Conservation (phyloP, 2,888 invertebrate species). For the Rhingia campestris region DNA sequence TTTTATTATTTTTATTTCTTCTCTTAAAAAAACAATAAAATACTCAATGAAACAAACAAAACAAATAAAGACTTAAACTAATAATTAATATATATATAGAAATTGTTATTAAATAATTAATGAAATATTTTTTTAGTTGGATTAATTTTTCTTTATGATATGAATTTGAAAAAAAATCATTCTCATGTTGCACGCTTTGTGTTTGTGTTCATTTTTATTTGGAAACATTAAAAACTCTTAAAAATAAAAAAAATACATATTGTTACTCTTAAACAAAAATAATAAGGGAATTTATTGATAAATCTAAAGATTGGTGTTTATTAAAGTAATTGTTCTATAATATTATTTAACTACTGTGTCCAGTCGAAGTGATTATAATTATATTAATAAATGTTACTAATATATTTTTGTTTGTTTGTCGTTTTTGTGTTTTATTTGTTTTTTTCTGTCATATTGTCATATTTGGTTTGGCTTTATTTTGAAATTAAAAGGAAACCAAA, state of each 20-base stretch:
- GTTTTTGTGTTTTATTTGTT: constrained; percentile 64
- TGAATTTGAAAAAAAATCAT: constrained; percentile 64
- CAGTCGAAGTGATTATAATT: constrained; percentile 74
- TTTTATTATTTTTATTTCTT: constrained; percentile 28
- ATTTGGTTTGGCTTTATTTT: constrained; percentile 59
- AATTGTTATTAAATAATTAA: constrained; percentile 28
- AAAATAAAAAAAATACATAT: constrained; percentile 47
- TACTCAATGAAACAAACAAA: constrained; percentile 37
- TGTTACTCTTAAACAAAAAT: constrained; percentile 53
- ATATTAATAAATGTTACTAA: constrained; percentile 71
- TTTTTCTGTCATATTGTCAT: constrained; percentile 42
- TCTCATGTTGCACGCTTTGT: constrained; percentile 80
- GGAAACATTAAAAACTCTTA: constrained; percentile 59
- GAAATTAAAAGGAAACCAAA: constrained; percentile 41
- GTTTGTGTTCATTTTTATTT: constrained; percentile 76
- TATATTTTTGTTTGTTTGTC: constrained; percentile 67
- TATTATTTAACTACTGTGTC: constrained; percentile 73
- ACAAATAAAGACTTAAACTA: constrained; percentile 55
- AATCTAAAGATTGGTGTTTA: constrained; percentile 74
- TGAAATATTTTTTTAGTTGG: constrained; percentile 39
- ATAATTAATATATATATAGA: constrained; percentile 48
- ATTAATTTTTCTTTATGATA: constrained; percentile 50
- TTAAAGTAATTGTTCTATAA: constrained; percentile 72
- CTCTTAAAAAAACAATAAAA: not conserved
- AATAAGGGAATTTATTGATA: constrained; percentile 66